A percentile compares a stretch with the other conserved stretches of the same genome.
Conservation (phyloP, 2,888 invertebrate genomes). For the Syrphus vitripennis region DNA sequence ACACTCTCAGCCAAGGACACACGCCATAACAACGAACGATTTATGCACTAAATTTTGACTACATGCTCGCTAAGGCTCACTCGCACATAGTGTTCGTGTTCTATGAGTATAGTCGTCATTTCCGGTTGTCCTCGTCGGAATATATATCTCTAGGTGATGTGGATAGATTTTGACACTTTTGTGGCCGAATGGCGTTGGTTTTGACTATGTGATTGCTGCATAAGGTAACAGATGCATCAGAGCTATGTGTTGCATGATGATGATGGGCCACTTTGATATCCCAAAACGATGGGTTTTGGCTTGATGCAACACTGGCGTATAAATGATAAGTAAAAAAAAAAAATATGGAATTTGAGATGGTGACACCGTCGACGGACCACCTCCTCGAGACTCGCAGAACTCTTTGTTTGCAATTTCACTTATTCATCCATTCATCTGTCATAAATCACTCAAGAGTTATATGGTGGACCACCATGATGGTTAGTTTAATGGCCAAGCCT, state of each 20-base stretch:
- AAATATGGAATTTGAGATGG: slow-evolving; percentile 58
- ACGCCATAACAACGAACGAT: slow-evolving; percentile 36
- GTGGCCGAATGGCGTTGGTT: slow-evolving; percentile 66
- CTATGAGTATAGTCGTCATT: background rate
- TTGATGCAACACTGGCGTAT: slow-evolving; percentile 8
- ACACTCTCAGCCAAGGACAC: slow-evolving; percentile 32
- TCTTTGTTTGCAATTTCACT: slow-evolving; percentile 53
- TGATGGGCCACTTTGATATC: slow-evolving; percentile 69
- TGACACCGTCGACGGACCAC: slow-evolving; percentile 30
- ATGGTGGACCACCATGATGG: slow-evolving; percentile 61
- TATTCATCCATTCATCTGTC: slow-evolving; percentile 67
- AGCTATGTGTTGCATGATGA: slow-evolving; percentile 15
- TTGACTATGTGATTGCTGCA: slow-evolving; percentile 37
- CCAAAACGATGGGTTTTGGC: slow-evolving; percentile 43
- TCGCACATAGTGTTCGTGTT: background rate
- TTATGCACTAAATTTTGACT: slow-evolving; percentile 48
- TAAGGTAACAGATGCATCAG: slow-evolving; percentile 59
- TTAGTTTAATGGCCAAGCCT: slow-evolving; percentile 12
- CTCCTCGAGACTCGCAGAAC: slow-evolving; percentile 23
- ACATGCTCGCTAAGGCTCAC: slow-evolving; percentile 18
- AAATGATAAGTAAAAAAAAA: slow-evolving; percentile 22
- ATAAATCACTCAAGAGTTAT: slow-evolving; percentile 68
- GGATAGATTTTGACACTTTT: slow-evolving; percentile 76
- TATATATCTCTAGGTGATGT: slow-evolving; percentile 74
- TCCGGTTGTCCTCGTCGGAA: slow-evolving; percentile 12